Evolutionary conservation across 2,888 invertebrate genomes (phyloP), one percentile per base, ranked within the genome.

Genomic region (Diabrotica balteata): DNA sequence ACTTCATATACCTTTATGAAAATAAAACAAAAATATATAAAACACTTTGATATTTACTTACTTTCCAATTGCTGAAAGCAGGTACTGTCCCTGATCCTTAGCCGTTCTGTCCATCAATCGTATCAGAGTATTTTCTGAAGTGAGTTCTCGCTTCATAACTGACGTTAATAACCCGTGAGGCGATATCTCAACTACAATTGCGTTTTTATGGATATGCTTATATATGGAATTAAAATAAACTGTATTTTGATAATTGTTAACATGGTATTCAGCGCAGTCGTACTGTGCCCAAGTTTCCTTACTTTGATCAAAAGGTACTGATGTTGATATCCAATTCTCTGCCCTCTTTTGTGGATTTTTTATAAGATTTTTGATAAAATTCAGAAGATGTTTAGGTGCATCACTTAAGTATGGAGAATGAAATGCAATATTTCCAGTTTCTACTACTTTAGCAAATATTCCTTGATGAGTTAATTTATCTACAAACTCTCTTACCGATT

Each of bases 101-200:
- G 90, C 88, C n/a, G 87, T 88, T 60, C 87, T 87, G 79, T 91
- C 90, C 63, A 93, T 91, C 3, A 95, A 84, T 0, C 91, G 86
- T 22, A 94, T 84, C 79, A 91, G 91, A 46, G 87, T 84, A 66
- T 90, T 89, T 11, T 88, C 88, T 59, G 89, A 84, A 72, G 85
- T 84, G 45, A 95, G 84, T 0, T 92, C 90, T 46, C 93, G 86
- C 67, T 90, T 89, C 2, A 95, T 85, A 75, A 96, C 92, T 0
- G 94, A 91, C 79, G 94, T 94, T 47, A 95, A 88, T 0, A 95
- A 86, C 7, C 93, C 91, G 75, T 95, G 95, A 0, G 95, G 95
- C 0, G 95, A 94, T 53, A 96, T 88, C 82, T 96, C 95, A 67
- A 96, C 89, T 7, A 90, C 88, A 65, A 95, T 87, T 0, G 95